These are phyloP conservation scores for Prionace glauca DNA, from an alignment of 2,797 vertebrate genomes.

Conservation along the genomic window DNA sequence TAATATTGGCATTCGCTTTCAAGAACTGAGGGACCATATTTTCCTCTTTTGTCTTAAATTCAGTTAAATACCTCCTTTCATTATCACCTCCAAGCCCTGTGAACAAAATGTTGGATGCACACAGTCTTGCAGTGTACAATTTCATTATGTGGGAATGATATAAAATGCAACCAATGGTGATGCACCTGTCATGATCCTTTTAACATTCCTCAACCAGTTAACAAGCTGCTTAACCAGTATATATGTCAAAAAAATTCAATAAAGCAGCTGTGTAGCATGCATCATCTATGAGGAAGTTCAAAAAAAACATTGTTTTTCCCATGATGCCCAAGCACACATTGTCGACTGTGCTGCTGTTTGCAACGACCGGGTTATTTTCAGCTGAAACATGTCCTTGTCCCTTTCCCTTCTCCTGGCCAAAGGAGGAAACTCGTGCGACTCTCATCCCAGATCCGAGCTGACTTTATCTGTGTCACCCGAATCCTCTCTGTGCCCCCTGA, in stretches of 20 bases:
- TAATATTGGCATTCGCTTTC: conserved; percentile 26
- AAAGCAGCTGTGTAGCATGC: background rate
- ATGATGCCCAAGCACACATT: background rate
- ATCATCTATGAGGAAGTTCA: background rate
- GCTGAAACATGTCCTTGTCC: background rate
- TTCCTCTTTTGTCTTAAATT: background rate
- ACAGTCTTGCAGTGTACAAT: background rate
- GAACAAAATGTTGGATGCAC: background rate
- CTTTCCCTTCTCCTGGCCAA: background rate
- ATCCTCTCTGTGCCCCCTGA: too few relatives aligned
- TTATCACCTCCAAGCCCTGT: background rate
- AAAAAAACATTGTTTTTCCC: background rate
- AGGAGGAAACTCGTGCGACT: background rate
- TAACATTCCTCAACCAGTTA: conserved; percentile 29
- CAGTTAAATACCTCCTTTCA: background rate
- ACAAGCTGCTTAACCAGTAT: background rate
- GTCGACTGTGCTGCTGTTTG: background rate
- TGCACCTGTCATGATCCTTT: background rate
- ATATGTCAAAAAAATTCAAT: background rate
- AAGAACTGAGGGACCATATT: background rate
- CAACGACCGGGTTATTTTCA: background rate
- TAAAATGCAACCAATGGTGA: background rate
- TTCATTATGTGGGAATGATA: background rate
- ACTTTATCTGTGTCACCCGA: too few relatives aligned
- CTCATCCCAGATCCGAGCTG: too few relatives aligned